Conservation (phyloP, 2,888 invertebrate genomes). For the Silvanus unidentatus region DNA sequence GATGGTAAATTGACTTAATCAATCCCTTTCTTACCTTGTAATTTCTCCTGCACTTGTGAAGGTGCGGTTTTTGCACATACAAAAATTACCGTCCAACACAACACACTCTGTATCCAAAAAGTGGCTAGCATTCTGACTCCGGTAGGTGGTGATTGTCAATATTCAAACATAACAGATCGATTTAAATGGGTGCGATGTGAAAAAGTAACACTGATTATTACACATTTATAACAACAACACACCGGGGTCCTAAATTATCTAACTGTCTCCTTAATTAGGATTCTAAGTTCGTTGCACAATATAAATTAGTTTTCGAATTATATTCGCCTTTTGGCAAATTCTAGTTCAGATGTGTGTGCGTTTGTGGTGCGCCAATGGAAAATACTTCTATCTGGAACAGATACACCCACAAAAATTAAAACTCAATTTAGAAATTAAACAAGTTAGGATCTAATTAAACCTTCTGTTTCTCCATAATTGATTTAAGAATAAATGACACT, state of each 20-base stretch:
- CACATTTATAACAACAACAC: neutral
- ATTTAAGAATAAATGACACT: too few species aligned
- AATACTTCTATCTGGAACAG: too few species aligned
- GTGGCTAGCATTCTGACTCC: neutral
- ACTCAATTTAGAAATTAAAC: too few species aligned
- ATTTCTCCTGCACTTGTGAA: constrained; percentile 9
- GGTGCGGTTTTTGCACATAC: constrained; percentile 12
- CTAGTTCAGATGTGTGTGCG: too few species aligned
- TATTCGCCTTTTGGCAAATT: too few species aligned
- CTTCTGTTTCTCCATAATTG: too few species aligned
- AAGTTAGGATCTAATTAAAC: too few species aligned
- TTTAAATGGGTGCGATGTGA: neutral
- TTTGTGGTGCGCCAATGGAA: too few species aligned
- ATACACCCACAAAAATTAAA: too few species aligned
- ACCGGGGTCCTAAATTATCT: neutral
- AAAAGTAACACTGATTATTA: neutral
- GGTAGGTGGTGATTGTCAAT: too few species aligned
- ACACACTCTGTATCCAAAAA: constrained; percentile 12
- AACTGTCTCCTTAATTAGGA: neutral
- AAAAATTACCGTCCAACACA: constrained; percentile 13
- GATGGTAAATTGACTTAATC: too few species aligned
- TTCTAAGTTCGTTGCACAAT: neutral
- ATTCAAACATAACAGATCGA: neutral
- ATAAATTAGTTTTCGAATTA: too few species aligned
- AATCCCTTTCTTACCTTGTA: constrained; percentile 11